Percentiles rank a stretch among this genome's conserved stretches.
These are phyloP conservation scores for Corythucha ciliata DNA, from an alignment of 2,888 invertebrate species.

Conservation along the genomic window DNA sequence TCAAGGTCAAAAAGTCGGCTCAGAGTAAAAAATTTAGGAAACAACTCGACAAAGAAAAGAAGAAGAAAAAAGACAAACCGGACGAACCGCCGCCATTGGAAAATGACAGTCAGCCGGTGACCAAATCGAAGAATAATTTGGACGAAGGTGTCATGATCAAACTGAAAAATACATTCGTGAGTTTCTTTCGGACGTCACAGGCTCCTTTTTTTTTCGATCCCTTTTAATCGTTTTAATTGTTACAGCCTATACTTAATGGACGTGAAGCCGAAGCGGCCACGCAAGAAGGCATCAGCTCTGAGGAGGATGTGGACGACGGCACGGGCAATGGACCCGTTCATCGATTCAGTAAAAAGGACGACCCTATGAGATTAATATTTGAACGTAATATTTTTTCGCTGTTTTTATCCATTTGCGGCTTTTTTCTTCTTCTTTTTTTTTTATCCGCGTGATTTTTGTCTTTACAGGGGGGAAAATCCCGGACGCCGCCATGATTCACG, in stretches of 20 bases:
- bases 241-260: slow-evolving; percentile 60
- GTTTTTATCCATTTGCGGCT: slow-evolving; percentile 14
- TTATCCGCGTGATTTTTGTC: slow-evolving; percentile 6
- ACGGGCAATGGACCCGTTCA: slow-evolving; percentile 45
- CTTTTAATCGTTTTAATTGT: slow-evolving; percentile 4
- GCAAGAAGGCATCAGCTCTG: slow-evolving; percentile 55
- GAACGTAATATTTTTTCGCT: slow-evolving; percentile 50
- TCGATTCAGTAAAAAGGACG: slow-evolving; percentile 51
- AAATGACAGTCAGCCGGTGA: too few species aligned
- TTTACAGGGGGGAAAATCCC: slow-evolving; percentile 69
- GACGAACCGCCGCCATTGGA: slow-evolving; percentile 38
- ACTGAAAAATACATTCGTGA: slow-evolving; percentile 35
- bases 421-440: not conserved
- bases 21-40: slow-evolving; percentile 84
- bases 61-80: slow-evolving; percentile 48
- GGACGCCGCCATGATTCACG: slow-evolving; percentile 96
- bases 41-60: slow-evolving; percentile 68
- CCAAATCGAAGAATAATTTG: slow-evolving; percentile 58
- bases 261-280: slow-evolving; percentile 74
- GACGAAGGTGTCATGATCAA: slow-evolving; percentile 53
- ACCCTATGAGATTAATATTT: slow-evolving; percentile 68
- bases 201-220: not conserved
- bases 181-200: slow-evolving; percentile 14
- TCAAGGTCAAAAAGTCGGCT: slow-evolving; percentile 91
- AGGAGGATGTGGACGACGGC: slow-evolving; percentile 51